A percentile compares a stretch with the other conserved stretches of the same genome.
phyloP scores from a whole-genome alignment of 2,888 invertebrate genomes.

The Drosophila picticornis region DNA sequence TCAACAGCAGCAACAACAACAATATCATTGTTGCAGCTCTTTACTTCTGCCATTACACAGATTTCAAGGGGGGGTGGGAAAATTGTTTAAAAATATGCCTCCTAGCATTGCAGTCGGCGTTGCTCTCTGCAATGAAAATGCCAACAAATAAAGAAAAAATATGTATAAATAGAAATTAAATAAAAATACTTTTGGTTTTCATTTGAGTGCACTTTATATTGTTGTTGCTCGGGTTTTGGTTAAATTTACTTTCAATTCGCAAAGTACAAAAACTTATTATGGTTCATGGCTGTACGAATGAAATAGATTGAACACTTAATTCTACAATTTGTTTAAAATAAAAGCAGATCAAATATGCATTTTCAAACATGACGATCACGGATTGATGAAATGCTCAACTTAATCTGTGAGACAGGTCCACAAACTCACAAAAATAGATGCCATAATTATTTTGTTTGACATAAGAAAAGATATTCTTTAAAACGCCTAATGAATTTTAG shows the following conservation, averaged over 20 bases:
- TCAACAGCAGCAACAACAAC: not conserved
- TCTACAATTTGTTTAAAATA: not conserved
- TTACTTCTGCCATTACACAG: slow-evolving; percentile 6
- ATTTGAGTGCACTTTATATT: slow-evolving; percentile 59
- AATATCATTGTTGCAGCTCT: slow-evolving; percentile 46
- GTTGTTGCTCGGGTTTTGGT: slow-evolving; percentile 30
- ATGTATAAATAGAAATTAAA: slow-evolving; percentile 55
- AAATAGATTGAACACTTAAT: slow-evolving; percentile 7
- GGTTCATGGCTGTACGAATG: not conserved
- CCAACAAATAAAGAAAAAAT: slow-evolving; percentile 37
- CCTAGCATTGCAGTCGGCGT: slow-evolving; percentile 27
- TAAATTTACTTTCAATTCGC: slow-evolving; percentile 52
- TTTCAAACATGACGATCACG: not conserved
- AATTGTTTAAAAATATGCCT: slow-evolving; percentile 60
- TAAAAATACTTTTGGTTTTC: slow-evolving; percentile 70
- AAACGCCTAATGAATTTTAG: no score
- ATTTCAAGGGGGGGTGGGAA: slow-evolving; percentile 9
- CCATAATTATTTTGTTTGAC: not conserved
- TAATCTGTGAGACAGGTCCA: not conserved
- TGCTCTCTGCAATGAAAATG: slow-evolving; percentile 59
- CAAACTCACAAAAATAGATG: not conserved
- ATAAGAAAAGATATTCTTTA: not conserved
- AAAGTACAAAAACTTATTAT: slow-evolving; percentile 9
- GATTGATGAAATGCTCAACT: not conserved
- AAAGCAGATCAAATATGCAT: not conserved